Evolutionary conservation across 2,797 vertebrate species (phyloP), one percentile per base, ranked within the genome.

Genomic region (Halcyon smyrnensis): DNA sequence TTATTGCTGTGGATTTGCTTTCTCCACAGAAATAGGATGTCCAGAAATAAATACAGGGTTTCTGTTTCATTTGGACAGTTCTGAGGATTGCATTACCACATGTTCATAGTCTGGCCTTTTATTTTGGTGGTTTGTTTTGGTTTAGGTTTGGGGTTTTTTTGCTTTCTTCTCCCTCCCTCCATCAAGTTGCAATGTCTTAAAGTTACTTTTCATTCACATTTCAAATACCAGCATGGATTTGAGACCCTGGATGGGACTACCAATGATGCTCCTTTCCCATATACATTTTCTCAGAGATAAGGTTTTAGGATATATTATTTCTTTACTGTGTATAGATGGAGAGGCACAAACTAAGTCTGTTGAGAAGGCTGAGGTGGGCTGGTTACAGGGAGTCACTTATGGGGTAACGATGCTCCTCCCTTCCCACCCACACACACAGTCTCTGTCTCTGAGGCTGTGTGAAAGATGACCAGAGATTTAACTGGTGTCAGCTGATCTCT

Each of bases 81-180:
- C 80, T 86, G 59, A 65, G 87, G 84, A 84, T 39, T 41, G 36
- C 27, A 67, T 86, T 92, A 64, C 87, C 57, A 77, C 43, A 20
- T 87, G 76, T 76, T 78, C 69, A 39, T 8, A 57, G 25, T 27
- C 27, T 32, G 24, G 24, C 3, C 5, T 83, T 83, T 83, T 82
- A 17, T 54, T 90, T 69, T 53, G 50, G 15, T 34, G 64, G 37
- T 39, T 62, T 39, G 36, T 25, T 60, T 37, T 45, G 41, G 41
- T 13, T 30, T 36, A 3, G 21, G 23, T 34, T 41, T n/a, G 46
- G 6, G 4, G 9, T 34, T n/a, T 0, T 71, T 46, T 48, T n/a
- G 16, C n/a, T 50, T 15, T 4, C 30, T 5, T 21, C 27, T 15
- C 12, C 15, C 27, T 27, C 27, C 12, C 3, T 25, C 43, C 43